Evolutionary conservation across 2,888 invertebrate genomes (phyloP).

Genomic region (Leptinotarsa tumamoca): DNA sequence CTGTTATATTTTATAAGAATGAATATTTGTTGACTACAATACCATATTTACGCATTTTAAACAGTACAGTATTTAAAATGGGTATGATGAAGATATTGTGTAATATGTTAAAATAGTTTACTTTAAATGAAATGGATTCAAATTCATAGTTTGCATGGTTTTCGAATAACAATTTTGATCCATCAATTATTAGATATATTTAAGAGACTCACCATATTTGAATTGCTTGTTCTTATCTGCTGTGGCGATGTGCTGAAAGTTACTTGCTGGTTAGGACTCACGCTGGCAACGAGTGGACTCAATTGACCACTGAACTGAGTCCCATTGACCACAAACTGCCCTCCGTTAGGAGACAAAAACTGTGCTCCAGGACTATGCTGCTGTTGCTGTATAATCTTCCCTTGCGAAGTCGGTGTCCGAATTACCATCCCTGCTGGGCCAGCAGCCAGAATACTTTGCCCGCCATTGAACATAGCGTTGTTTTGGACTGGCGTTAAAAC

Average conservation of each 20-base stretch:
- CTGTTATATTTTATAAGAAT: too few species aligned
- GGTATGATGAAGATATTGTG: too few species aligned
- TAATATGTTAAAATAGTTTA: too few species aligned
- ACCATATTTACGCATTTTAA: too few species aligned
- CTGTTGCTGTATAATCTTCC: constrained; percentile 75
- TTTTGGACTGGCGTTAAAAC: constrained; percentile 81
- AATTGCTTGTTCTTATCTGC: constrained; percentile 58
- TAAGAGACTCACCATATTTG: constrained; percentile 36
- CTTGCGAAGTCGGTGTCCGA: constrained; percentile 79
- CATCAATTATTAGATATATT: not conserved
- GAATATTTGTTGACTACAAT: too few species aligned
- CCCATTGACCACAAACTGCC: constrained; percentile 82
- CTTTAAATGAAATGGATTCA: too few species aligned
- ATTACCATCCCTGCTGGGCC: constrained; percentile 83
- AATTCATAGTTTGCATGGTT: too few species aligned
- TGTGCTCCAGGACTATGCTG: constrained; percentile 77
- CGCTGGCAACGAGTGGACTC: constrained; percentile 81
- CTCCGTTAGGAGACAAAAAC: constrained; percentile 79
- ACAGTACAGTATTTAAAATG: too few species aligned
- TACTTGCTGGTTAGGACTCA: constrained; percentile 78
- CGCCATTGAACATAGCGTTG: constrained; percentile 73
- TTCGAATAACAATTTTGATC: not conserved
- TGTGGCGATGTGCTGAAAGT: constrained; percentile 56
- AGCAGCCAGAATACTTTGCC: constrained; percentile 75
- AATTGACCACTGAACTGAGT: constrained; percentile 80